Evolutionary conservation across 2,888 invertebrate species (phyloP), one percentile per base, ranked within the genome.

Genomic region (Diarsia rubi): DNA sequence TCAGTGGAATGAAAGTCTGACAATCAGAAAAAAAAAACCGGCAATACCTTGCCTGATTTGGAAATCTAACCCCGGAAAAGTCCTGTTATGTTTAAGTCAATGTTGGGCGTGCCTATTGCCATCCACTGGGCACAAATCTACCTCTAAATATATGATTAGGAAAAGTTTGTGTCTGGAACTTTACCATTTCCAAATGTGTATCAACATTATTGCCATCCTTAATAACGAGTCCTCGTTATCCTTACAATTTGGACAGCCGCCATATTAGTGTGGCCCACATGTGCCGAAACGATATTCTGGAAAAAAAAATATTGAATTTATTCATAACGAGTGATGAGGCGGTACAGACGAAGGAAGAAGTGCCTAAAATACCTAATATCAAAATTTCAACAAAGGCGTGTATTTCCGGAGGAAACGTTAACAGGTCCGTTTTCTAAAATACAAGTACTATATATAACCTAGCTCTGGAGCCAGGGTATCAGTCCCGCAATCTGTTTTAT

Each of bases 231-330:
- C 21, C 69, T 77, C 57, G 60, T 77, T 75, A 68, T 71, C 60
- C 78, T 75, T 54, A 71, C 12, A 65, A 69, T 77, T 73, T 68
- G 44, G 24, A 42, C 24, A 71, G n/a, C 57, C 52, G 69, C 65
- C 72, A 78, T 63, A 44, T 72, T 68, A 73, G 65, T 75, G 76
- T 60, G 76, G 57, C 67, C 57, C 73, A 75, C 75, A 77, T 77
- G 62, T 69, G 73, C 49, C 27, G 3, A 59, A 73, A 66, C 16
- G 42, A 69, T 52, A 69, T 72, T 74, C 69, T 62, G 72, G 14
- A n/a, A 67, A 79, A 74, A 84, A 79, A 73, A 76, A 77, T 72
- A 81, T 81, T 84, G 72, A 79, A 73, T 73, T 78, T 77, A 81
- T 81, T 79, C 75, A 83, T 84, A 60, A 71, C 9, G 62, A 69